Evolutionary conservation across 2,113 vertebrate species (phyloP), one percentile per base, ranked within the genome.

Genomic region (Bettongia penicillata): DNA sequence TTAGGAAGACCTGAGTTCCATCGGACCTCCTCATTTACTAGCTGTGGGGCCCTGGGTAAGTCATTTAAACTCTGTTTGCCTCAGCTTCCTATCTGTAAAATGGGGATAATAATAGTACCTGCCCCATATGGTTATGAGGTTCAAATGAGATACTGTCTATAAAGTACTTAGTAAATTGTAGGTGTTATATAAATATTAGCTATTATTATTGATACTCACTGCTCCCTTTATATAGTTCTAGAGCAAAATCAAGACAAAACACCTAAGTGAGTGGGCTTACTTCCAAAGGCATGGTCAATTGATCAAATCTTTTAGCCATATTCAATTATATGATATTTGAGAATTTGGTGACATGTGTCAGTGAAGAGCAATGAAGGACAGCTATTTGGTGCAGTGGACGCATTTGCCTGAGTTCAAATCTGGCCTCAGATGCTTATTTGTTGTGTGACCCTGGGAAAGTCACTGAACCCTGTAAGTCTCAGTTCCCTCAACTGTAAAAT

Each of bases 301-400:
- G 22, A 89, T 24, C 53, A 47, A 37, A n/a, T 89, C 89, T 90
- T 94, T 90, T 84, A 31, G 37, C 2, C 31, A 92, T 31, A 91
- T 26, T n/a, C 19, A 23, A 8, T 28, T 1, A 14, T 2, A 90
- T 90, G 90, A 9, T 68, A 55, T 49, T 95, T 95, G 51, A 94
- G 92, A 97, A 92, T 91, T 84, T 53, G 31, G 43, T 51, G 84
- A 91, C 53, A 51, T 2, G 37, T 96, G 92, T 94, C 37, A 91
- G 7, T 23, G 7, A 53, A 53, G 31, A 55, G 53, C 8, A 55
- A 25, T 55, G 53, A 55, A 55, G 23, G 24, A 26, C 7, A 55
- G 31, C 61, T 37, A 68, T 31, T 31, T 68, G 61, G 31, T 37
- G 12, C 12, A 16, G 3, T 68, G 31, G 52, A 52, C 52, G 16